phyloP scores from a whole-genome alignment of 2,797 vertebrate genomes.

The Eutrigla gurnardus region DNA sequence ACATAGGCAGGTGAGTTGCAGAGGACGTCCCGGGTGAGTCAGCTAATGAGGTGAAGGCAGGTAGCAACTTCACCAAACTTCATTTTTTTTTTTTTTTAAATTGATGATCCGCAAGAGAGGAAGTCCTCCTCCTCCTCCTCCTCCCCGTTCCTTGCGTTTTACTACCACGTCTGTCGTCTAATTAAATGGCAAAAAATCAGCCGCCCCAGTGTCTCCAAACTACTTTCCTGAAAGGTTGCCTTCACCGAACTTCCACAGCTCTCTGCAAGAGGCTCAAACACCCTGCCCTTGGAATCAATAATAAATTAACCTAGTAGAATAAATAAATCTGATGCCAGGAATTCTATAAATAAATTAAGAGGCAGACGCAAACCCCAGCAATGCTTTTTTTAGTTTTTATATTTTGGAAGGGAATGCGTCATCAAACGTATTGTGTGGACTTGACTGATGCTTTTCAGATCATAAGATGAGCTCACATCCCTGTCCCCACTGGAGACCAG shows the following conservation, averaged over 20 bases:
- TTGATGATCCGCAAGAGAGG: not conserved
- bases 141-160: not conserved
- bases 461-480: constrained; percentile 29
- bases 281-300: constrained; percentile 74
- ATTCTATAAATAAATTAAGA: constrained; percentile 72
- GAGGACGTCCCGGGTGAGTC: not conserved
- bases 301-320: constrained; percentile 75
- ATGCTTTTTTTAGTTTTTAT: constrained; percentile 20
- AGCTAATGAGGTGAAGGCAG: constrained; percentile 25
- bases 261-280: constrained; percentile 64
- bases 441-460: constrained; percentile 45
- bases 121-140: no score
- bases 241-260: constrained; percentile 68
- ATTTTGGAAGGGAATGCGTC: constrained; percentile 49
- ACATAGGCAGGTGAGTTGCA: constrained; percentile 2
- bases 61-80: constrained; percentile 53
- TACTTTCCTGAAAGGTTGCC: constrained; percentile 49
- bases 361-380: constrained; percentile 47
- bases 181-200: constrained; percentile 44
- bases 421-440: constrained; percentile 15
- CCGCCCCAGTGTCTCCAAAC: constrained; percentile 55
- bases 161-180: not conserved
- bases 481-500: constrained; percentile 24
- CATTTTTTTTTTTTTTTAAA: not conserved
- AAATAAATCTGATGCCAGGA: constrained; percentile 69